phyloP scores from a whole-genome alignment of 2,113 vertebrate species.

The Dissostichus mawsoni region DNA sequence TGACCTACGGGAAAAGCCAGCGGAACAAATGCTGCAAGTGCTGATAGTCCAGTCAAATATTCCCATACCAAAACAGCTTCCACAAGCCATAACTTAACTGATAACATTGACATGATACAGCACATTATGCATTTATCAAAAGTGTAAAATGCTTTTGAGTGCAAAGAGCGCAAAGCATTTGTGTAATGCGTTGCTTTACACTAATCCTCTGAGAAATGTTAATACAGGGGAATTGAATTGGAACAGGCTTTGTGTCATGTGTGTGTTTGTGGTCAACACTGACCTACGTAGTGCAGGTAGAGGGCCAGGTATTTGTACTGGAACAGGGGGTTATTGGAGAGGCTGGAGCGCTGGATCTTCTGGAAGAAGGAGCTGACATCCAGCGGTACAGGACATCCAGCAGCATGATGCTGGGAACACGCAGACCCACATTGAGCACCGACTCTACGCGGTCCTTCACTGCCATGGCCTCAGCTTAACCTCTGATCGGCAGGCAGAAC shows the following conservation, averaged over 20 bases:
- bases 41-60: constrained; percentile 6
- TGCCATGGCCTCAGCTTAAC: constrained; percentile 87
- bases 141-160: not conserved
- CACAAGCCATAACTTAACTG: constrained; percentile 1
- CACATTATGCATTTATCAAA: not conserved
- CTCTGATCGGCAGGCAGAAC: constrained; percentile 71
- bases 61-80: not conserved
- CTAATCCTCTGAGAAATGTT: not conserved
- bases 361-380: constrained; percentile 99
- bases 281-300: constrained; percentile 98
- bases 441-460: constrained; percentile 95
- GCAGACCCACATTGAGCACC: constrained; percentile 96
- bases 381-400: constrained; percentile 97
- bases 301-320: constrained; percentile 99
- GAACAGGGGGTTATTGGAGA: constrained; percentile 96
- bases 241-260: not conserved
- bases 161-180: not conserved
- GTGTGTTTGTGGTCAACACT: constrained; percentile 71
- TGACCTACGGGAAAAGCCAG: not conserved
- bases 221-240: not conserved
- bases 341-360: constrained; percentile 98
- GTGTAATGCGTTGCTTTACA: constrained; percentile 5
- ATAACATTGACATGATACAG: not conserved
- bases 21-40: not conserved
- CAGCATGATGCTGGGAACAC: constrained; percentile 98